These are phyloP conservation scores for Seriola aureovittata DNA, from an alignment of 2,113 vertebrate species.

Conservation along the genomic window DNA sequence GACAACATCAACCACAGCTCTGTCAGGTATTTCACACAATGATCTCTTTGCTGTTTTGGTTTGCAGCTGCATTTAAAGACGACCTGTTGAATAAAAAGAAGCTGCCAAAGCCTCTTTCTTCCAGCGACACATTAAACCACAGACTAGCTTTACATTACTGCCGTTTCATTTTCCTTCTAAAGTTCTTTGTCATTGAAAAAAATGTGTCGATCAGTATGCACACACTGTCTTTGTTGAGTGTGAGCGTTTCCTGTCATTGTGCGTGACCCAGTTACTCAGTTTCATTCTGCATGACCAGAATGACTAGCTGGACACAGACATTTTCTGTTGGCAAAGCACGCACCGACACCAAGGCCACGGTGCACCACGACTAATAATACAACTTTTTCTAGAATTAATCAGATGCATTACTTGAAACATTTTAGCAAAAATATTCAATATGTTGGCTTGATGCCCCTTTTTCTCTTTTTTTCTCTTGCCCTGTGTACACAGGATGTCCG, in stretches of 20 bases:
- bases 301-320: not conserved
- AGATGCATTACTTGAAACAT: not conserved
- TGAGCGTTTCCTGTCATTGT: not conserved
- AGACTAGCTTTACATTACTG: too few relatives aligned
- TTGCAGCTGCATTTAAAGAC: not conserved
- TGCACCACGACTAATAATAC: too few relatives aligned
- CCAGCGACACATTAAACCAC: too few relatives aligned
- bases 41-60: not conserved
- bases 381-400: not conserved
- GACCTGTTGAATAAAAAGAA: not conserved
- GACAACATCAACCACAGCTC: not conserved
- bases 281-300: not conserved
- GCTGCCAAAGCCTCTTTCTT: too few relatives aligned
- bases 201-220: not conserved
- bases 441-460: not conserved
- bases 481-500: not conserved
- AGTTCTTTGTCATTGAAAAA: not conserved
- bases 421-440: not conserved
- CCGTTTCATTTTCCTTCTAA: not conserved
- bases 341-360: too few relatives aligned
- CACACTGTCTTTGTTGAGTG: not conserved
- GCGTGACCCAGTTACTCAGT: not conserved
- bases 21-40: not conserved
- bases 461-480: not conserved
- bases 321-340: not conserved